Conservation (phyloP, 2,888 invertebrate genomes). For the Coremacera marginata region DNA sequence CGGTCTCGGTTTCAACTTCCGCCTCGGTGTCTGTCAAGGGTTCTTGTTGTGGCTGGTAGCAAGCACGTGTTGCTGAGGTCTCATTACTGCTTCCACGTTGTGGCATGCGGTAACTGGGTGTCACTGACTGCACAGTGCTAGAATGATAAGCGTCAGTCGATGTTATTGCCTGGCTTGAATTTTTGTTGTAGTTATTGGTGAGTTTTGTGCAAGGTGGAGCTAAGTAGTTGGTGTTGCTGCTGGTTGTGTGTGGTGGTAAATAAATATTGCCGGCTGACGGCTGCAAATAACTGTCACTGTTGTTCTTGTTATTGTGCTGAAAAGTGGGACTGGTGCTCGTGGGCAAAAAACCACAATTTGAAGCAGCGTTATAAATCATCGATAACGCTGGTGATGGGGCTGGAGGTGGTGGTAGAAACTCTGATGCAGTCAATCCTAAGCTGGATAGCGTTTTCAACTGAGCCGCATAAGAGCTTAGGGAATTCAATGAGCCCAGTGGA, state of each 20-base stretch:
- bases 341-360: background rate
- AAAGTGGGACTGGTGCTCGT: background rate
- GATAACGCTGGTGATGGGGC: constrained; percentile 5
- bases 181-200: constrained; percentile 46
- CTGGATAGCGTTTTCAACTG: background rate
- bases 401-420: constrained; percentile 6
- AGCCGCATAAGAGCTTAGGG: background rate
- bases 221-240: background rate
- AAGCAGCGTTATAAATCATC: background rate
- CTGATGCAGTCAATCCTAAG: background rate
- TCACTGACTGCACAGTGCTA: background rate
- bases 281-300: background rate
- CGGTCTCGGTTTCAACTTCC: constrained; percentile 27
- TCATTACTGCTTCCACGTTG: constrained; percentile 3
- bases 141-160: constrained; percentile 41
- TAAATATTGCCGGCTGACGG: background rate
- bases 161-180: constrained; percentile 45
- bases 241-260: background rate
- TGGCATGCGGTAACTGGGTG: background rate
- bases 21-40: constrained; percentile 11
- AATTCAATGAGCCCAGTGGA: background rate
- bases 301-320: background rate
- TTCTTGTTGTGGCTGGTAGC: background rate
- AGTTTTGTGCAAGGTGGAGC: constrained; percentile 49
- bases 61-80: constrained; percentile 31